Percentiles rank a stretch among this genome's conserved stretches.
These are phyloP conservation scores for Pentamera pediparva DNA, from an alignment of 53 echinoderm and acorn worm genomes.

Conservation along the genomic window DNA sequence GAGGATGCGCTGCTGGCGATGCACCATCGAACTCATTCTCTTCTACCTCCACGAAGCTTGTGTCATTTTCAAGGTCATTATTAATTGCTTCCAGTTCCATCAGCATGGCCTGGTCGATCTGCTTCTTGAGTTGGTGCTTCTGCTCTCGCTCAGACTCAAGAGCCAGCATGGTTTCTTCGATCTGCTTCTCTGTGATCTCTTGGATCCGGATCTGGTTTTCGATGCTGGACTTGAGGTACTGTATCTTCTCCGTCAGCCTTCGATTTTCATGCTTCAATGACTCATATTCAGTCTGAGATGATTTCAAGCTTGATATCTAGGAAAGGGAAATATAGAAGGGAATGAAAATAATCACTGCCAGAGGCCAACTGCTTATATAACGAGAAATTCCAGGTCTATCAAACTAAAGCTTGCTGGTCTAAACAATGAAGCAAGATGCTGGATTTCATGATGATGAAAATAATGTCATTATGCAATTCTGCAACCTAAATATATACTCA, in stretches of 20 bases:
- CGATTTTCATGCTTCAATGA: conserved; percentile 91
- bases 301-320: conserved; percentile 87
- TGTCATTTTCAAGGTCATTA: conserved; percentile 82
- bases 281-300: conserved; percentile 96
- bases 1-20: conserved; percentile 66
- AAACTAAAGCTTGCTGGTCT: too few species aligned
- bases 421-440: too few species aligned
- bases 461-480: too few species aligned
- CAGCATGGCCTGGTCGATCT: conserved; percentile 87
- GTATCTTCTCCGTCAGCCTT: conserved; percentile 74
- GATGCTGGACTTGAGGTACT: conserved; percentile 90
- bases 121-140: conserved; percentile 97
- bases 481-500: too few species aligned
- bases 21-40: conserved; percentile 73
- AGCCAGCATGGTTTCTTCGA: conserved; percentile 89
- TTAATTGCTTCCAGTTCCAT: conserved; percentile 94
- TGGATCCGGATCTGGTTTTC: conserved; percentile 73
- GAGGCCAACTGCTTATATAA: too few species aligned
- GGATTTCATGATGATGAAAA: too few species aligned
- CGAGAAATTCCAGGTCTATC: too few species aligned
- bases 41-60: conserved; percentile 55
- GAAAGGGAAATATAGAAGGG: not conserved
- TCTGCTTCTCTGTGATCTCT: conserved; percentile 97
- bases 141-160: conserved; percentile 90
- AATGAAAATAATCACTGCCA: too few species aligned